These are phyloP conservation scores for Cyanoderma ruficeps DNA, from an alignment of 2,113 vertebrate genomes.

Conservation along the genomic window DNA sequence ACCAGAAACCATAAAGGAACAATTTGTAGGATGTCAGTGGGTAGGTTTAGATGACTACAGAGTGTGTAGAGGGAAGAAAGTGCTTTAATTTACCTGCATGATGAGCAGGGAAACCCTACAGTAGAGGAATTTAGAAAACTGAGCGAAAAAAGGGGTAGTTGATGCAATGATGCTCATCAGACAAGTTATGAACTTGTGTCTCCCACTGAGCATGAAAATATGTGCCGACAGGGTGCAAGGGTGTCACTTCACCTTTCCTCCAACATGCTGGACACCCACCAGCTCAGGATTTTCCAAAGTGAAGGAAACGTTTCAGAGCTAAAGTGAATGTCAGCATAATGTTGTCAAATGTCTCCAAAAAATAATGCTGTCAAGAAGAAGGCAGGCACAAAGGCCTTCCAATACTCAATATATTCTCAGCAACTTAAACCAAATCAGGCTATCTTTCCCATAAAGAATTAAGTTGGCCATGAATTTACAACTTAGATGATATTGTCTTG, in stretches of 20 bases:
- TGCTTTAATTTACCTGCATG: neutral
- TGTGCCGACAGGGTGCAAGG: neutral
- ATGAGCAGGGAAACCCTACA: neutral
- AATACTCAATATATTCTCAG: neutral
- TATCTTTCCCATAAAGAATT: neutral
- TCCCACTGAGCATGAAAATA: neutral
- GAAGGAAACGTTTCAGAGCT: neutral
- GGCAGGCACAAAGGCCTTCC: neutral
- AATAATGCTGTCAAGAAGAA: neutral
- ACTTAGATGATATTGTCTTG: neutral
- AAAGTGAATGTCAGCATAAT: neutral
- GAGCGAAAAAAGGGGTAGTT: neutral
- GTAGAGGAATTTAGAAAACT: neutral
- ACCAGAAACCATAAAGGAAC: neutral
- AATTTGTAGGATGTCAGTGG: neutral
- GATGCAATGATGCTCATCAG: neutral
- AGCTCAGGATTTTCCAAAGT: neutral
- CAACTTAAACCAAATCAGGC: neutral
- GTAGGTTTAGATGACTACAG: neutral
- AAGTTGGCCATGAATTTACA: neutral
- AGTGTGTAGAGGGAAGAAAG: neutral
- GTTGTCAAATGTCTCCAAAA: neutral
- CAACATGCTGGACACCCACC: accelerated
- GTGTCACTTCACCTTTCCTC: neutral
- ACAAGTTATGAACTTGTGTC: neutral